A percentile compares a stretch with the other conserved stretches of the same genome.
These are phyloP conservation scores for Lagopus muta DNA, from an alignment of 2,113 vertebrate genomes.

Conservation along the genomic window DNA sequence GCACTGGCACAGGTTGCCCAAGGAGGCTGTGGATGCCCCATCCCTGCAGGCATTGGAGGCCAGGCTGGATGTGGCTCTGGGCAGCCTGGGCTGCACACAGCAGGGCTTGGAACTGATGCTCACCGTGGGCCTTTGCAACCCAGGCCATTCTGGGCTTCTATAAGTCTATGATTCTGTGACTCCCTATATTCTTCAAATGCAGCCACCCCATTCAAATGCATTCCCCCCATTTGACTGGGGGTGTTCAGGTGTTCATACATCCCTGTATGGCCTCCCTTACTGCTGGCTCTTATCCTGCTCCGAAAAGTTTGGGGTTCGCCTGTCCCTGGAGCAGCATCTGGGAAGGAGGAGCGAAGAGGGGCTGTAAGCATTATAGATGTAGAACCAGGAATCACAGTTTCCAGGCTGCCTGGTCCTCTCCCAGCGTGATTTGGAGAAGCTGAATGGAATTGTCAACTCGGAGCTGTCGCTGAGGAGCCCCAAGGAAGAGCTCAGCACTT, in stretches of 20 bases:
- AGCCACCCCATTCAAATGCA: no score
- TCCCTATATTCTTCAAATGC: no score
- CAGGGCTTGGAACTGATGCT: no score
- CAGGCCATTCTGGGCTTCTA: no score
- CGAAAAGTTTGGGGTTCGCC: not conserved
- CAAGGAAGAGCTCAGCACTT: not conserved
- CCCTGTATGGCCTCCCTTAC: rapidly evolving
- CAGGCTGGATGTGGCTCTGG: no score
- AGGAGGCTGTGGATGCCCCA: no score
- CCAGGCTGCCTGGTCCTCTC: not conserved
- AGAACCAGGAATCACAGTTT: no score
- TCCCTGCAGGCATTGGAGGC: no score
- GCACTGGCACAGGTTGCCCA: no score
- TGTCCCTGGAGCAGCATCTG: not conserved
- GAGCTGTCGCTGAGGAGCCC: not conserved
- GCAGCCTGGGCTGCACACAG: no score
- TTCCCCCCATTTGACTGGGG: not conserved
- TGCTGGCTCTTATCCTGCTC: rapidly evolving
- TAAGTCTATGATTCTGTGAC: no score
- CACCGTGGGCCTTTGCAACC: no score
- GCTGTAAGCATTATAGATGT: rapidly evolving
- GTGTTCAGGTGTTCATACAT: rapidly evolving
- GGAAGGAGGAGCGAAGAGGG: not conserved
- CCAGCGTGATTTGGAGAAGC: rapidly evolving
- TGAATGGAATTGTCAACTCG: not conserved